Base-by-base conservation (phyloP, 2,113 vertebrate species). In the Xerus inauris region DNA sequence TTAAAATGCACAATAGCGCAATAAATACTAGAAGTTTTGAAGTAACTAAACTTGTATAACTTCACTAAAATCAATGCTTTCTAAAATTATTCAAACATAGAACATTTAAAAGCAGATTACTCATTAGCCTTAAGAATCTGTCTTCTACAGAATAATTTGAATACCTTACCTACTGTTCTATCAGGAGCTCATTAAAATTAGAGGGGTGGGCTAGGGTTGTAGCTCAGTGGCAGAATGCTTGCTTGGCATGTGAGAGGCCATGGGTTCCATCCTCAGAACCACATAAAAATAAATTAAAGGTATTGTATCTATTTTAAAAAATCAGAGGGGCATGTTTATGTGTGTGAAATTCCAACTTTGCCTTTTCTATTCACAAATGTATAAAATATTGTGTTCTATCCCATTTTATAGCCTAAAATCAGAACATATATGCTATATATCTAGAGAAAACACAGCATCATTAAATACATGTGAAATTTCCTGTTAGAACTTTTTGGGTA, bases 51-150 rank as follows among this genome's bases (percentile, higher is more conserved):
- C 40, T 11, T n/a, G 0, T 62, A 89, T 69, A 87, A 71, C 16
- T 90, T 89, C 71, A 91, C 38, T 59, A 79, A 94, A 95, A 86
- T 64, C 11, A 95, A 88, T 0, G 54, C 35, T 96, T 89, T 49
- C 42, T 30, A 51, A 75, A 88, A 62, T 38, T 49, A 75, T 73
- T 84, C 91, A 20, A 40, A 8, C 30, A 87, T 28, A 83, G 30
- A 73, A 47, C 1, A 35, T 40, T 83, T 82, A n/a, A 9, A 69
- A 59, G 82, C 38, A 85, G 40, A 71, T n/a, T n/a, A 90, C 7
- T 16, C 32, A 49, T 71, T 81, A 57, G 20, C 28, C 5, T 71
- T 73, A 76, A 57, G 28, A 81, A 85, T 62, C 45, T 93, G 47
- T 81, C 35, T 95, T 76, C 26, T 81, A 9, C 49, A 51, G 19